Evolutionary conservation across 1,140 invertebrate species (phyloP), one percentile per base, ranked within the genome.

Genomic region (Amphibalanus amphitrite): DNA sequence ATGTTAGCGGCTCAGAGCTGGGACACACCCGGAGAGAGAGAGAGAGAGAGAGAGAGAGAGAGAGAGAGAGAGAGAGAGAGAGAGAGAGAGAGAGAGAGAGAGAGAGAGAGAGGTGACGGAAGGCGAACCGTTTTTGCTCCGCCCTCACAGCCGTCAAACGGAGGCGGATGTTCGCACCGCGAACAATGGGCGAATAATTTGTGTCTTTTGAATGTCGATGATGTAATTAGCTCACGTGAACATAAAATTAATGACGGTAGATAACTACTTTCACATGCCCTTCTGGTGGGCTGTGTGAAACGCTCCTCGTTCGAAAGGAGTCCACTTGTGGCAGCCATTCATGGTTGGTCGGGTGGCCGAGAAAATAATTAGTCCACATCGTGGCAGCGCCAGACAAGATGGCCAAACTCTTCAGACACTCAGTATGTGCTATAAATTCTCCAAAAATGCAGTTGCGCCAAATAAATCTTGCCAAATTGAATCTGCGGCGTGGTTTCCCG

Each of bases 141-240:
- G 47, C 47, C 47, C 47, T 13, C 13, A 1, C 17, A 20, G 13
- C 47, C 47, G 47, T 23, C 47, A 59, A 23, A 20, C 47, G 20
- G 47, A 59, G 47, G 47, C 47, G 47, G 47, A 59, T 59, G 47
- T 59, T 59, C 47, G 47, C 47, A 59, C 47, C 10, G 13, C 1
- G 47, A 59, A 59, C 47, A 59, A 59, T 59, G 47, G 47, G 10
- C 47, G 47, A 59, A 59, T 59, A 59, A 59, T 59, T 59, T 59
- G 47, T 59, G 47, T 59, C 47, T 59, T 59, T 59, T 59, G 47
- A 59, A 59, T 59, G 47, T 59, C 47, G 47, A 59, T 59, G 47
- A 59, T 59, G 47, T 59, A 59, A 59, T 59, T 59, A 23, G 47
- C 47, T 59, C 47, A 59, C 47, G 47, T 59, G 47, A 59, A 59